A percentile compares a stretch with the other conserved stretches of the same genome.
These are phyloP conservation scores for Oryzias celebensis DNA, from an alignment of 2,113 vertebrate species.

Conservation along the genomic window DNA sequence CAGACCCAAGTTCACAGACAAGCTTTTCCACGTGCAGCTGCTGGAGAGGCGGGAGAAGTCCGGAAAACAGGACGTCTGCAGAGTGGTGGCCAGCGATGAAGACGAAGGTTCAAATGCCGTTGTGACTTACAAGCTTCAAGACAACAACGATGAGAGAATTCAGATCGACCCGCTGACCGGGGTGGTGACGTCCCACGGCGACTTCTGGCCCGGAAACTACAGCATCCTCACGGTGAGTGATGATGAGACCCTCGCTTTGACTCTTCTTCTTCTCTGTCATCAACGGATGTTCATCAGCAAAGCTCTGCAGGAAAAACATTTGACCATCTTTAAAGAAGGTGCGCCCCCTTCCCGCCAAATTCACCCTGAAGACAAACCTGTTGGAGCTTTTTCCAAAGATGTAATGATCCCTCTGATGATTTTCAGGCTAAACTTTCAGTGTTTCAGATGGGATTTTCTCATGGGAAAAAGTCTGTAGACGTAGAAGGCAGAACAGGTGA, in stretches of 20 bases:
- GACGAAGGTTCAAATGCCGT: conserved; percentile 86
- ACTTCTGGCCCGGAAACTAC: conserved; percentile 86
- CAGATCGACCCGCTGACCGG: conserved; percentile 82
- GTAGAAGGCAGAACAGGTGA: too few relatives aligned
- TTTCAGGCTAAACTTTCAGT: too few relatives aligned
- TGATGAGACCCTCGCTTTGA: not conserved
- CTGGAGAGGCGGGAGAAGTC: conserved; percentile 65
- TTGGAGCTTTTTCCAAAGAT: too few relatives aligned
- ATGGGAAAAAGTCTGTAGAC: too few relatives aligned
- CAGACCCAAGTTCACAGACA: conserved; percentile 86
- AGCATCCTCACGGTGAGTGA: conserved; percentile 86
- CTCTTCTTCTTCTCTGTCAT: too few relatives aligned
- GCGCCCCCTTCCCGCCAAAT: too few relatives aligned
- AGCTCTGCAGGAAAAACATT: too few relatives aligned
- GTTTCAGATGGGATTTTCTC: too few relatives aligned
- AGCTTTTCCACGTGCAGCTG: conserved; percentile 87
- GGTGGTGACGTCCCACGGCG: conserved; percentile 78
- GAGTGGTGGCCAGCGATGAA: conserved; percentile 86
- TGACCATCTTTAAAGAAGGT: too few relatives aligned
- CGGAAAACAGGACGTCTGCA: conserved; percentile 74
- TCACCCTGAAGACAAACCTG: too few relatives aligned
- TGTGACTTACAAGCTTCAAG: conserved; percentile 86
- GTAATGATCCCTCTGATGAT: too few relatives aligned
- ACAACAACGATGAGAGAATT: conserved; percentile 76
- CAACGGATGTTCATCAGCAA: too few relatives aligned